Percentiles rank a stretch among this genome's conserved stretches.
These are phyloP conservation scores for Drosophila insularis DNA, from an alignment of 1,140 invertebrate species.

Conservation along the genomic window DNA sequence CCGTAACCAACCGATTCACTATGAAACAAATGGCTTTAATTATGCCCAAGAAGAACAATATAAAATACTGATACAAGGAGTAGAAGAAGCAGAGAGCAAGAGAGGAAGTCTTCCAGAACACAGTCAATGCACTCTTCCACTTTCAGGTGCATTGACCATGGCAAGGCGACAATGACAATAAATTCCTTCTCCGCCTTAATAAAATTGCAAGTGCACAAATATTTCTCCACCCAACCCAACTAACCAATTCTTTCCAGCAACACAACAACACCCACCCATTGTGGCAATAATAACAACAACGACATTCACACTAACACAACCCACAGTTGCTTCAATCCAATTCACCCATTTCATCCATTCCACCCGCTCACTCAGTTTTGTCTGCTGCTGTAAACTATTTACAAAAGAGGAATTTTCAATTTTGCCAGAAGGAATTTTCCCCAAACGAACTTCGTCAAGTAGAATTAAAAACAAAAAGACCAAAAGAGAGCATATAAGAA, in stretches of 20 bases:
- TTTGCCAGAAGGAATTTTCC: slow-evolving; percentile 71
- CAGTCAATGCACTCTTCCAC: neutral
- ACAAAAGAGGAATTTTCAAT: slow-evolving; percentile 69
- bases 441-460: slow-evolving; percentile 27
- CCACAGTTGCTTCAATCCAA: neutral
- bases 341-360: slow-evolving; percentile 17
- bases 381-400: slow-evolving; percentile 47
- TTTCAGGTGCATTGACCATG: slow-evolving; percentile 67
- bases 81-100: neutral
- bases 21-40: slow-evolving; percentile 76
- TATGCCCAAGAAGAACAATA: slow-evolving; percentile 60
- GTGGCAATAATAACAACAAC: too few species aligned
- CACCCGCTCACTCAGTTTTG: slow-evolving; percentile 6
- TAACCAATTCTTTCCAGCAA: slow-evolving; percentile 14
- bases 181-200: slow-evolving; percentile 57
- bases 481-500: neutral
- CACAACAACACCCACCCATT: neutral
- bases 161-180: slow-evolving; percentile 63
- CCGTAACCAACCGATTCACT: slow-evolving; percentile 38
- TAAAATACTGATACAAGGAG: neutral
- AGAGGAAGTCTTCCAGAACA: slow-evolving; percentile 10
- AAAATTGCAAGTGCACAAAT: slow-evolving; percentile 66
- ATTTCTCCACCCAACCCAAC: slow-evolving; percentile 46
- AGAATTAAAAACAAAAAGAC: slow-evolving; percentile 59
- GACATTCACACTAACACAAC: neutral